Conservation (phyloP, 2,113 vertebrate species). For the Tragelaphus strepsiceros region DNA sequence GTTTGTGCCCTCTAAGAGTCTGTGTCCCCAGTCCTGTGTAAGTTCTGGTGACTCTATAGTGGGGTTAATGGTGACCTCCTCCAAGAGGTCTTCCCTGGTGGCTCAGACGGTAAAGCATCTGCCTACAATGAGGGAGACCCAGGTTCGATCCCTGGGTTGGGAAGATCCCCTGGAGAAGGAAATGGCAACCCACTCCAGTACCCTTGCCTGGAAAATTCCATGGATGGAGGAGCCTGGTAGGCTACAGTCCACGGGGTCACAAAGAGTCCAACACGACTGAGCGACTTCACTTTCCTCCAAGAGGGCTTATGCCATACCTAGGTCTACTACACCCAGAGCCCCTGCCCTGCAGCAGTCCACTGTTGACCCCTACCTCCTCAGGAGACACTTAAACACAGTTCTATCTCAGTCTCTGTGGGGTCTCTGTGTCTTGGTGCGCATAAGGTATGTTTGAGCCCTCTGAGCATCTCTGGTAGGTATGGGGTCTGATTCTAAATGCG, state of each 20-base stretch:
- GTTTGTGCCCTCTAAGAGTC: background rate
- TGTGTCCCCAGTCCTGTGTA: background rate
- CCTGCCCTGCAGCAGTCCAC: background rate
- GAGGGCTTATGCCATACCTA: background rate
- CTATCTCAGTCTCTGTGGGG: background rate
- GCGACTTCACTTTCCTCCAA: background rate
- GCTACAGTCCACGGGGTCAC: background rate
- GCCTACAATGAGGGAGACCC: background rate
- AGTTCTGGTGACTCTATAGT: background rate
- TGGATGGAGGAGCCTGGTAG: background rate
- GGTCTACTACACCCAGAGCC: background rate
- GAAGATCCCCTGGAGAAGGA: background rate
- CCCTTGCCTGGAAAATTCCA: background rate
- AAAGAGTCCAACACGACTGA: accelerated
- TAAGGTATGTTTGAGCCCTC: background rate
- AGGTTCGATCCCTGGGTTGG: background rate
- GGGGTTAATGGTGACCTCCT: background rate
- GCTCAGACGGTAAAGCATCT: background rate
- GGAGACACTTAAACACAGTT: background rate
- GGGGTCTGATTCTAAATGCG: background rate
- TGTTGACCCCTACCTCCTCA: no score
- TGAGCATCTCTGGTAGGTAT: background rate
- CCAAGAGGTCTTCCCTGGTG: background rate
- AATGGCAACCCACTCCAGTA: background rate
- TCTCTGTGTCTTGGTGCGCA: background rate